Conservation (phyloP, 2,113 vertebrate species). For the Herpetotheres cachinnans region DNA sequence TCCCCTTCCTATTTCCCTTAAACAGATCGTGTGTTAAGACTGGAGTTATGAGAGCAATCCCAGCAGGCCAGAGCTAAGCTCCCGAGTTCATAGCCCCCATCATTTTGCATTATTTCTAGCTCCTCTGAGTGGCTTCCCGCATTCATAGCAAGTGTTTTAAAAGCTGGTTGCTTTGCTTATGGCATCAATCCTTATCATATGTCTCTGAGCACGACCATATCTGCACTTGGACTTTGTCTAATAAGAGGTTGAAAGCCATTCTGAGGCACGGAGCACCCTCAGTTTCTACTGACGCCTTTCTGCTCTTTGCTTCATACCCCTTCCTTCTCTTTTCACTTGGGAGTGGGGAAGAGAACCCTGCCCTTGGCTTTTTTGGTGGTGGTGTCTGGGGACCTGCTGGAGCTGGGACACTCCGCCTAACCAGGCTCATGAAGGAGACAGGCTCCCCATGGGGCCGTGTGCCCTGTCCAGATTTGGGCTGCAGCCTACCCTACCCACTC, state of each 20-base stretch:
- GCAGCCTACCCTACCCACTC: neutral
- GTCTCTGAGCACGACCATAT: neutral
- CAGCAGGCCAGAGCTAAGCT: neutral
- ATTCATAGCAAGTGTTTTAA: constrained; percentile 6
- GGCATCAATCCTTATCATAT: neutral
- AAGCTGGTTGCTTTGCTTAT: neutral
- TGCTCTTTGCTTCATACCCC: neutral
- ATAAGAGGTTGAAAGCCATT: neutral
- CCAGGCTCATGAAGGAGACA: neutral
- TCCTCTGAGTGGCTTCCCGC: neutral
- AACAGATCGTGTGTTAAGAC: constrained; percentile 27
- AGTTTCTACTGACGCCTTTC: neutral
- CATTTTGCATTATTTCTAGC: constrained; percentile 14
- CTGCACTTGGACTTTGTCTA: neutral
- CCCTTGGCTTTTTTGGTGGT: neutral
- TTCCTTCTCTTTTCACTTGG: neutral
- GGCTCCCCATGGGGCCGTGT: rapidly evolving
- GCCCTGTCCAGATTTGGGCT: neutral
- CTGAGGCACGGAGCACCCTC: rapidly evolving
- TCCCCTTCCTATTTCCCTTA: neutral
- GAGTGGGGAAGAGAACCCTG: neutral
- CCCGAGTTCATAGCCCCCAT: neutral
- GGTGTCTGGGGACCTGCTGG: neutral
- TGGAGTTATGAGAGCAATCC: constrained; percentile 1
- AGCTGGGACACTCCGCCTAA: neutral